Evolutionary conservation across 2,888 invertebrate species (phyloP), one percentile per base, ranked within the genome.

Genomic region (Drosophila rellima): DNA sequence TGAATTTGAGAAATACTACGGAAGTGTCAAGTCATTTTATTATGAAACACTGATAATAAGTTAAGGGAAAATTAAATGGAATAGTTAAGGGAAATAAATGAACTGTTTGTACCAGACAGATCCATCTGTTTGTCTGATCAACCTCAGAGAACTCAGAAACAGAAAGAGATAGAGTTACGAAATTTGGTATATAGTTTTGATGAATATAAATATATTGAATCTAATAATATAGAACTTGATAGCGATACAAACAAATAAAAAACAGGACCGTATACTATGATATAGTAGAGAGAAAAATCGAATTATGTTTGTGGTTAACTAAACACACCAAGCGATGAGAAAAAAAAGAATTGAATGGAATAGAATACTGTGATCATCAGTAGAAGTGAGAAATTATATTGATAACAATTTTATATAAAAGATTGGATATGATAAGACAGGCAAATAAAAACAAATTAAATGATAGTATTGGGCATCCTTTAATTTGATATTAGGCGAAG

Each of bases 131-230:
- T n/a, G 11, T 29, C 11, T 8, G 3, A 6, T 6, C 20, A 6
- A 33, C 17, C 51, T 51, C 37, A 51, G n/a, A 3, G 23, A 54
- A 54, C 60, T 54, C 31, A 42, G 37, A 0, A 18, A 20, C 29
- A 39, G 11, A 0, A 5, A 40, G 1, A 40, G 10, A n/a, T 8
- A 40, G 13, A 59, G 13, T 10, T n/a, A 13, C 5, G 17, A 42
- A 17, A 31, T 31, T 23, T 20, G 2, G 11, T 20, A 10, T 17
- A 13, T 2, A 17, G 37, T 5, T 18, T 1, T 8, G 1, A 10
- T 1, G 11, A 17, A 26, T 11, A 17, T 10, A 45, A 10, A 2
- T 11, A 45, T 29, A 29, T 6, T 26, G 6, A 7, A 23, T 23
- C 7, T 23, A 1, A 7, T 23, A 5, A 1, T 26, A 26, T 26